Percentiles rank a stretch among this genome's conserved stretches.
Conservation (phyloP, 1,140 invertebrate species). For the Adelges cooleyi region DNA sequence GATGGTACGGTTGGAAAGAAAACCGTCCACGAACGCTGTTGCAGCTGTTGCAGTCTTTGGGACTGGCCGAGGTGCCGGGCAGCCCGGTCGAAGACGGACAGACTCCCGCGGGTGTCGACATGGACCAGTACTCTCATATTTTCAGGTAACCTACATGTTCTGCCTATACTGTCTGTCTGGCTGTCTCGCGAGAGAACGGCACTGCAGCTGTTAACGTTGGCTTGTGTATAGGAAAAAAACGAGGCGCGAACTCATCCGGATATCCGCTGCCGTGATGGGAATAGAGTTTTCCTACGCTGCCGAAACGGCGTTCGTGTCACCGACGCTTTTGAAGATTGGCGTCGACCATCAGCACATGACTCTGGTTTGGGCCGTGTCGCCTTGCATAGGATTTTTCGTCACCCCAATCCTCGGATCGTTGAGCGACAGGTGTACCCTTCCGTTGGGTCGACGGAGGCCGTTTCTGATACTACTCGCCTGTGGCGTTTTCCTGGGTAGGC, state of each 20-base stretch:
- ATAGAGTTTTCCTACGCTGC: slow-evolving; percentile 96
- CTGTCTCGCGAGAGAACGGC: too few species aligned
- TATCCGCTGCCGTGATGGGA: slow-evolving; percentile 90
- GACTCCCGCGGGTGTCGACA: slow-evolving; percentile 37
- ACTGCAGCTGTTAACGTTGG: neutral
- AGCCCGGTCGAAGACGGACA: neutral
- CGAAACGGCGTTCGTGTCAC: slow-evolving; percentile 93
- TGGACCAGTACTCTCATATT: slow-evolving; percentile 55
- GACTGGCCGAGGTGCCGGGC: neutral
- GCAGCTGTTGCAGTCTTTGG: slow-evolving; percentile 39
- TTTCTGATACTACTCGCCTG: slow-evolving; percentile 82
- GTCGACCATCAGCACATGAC: slow-evolving; percentile 86
- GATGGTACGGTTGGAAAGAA: slow-evolving; percentile 48
- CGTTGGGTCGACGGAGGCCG: slow-evolving; percentile 71
- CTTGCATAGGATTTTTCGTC: slow-evolving; percentile 82
- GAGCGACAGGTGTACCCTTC: slow-evolving; percentile 73
- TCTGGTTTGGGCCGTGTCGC: slow-evolving; percentile 86
- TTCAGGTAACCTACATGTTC: slow-evolving; percentile 45
- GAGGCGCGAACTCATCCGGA: slow-evolving; percentile 64
- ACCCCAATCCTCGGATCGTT: slow-evolving; percentile 84
- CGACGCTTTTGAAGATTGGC: slow-evolving; percentile 84
- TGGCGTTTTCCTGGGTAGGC: slow-evolving; percentile 73
- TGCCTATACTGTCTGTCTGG: neutral
- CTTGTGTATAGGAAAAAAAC: slow-evolving; percentile 58
- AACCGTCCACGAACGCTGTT: slow-evolving; percentile 37